These are phyloP conservation scores for Gnathonemus longibarbis DNA, from an alignment of 2,113 vertebrate species.

Conservation along the genomic window DNA sequence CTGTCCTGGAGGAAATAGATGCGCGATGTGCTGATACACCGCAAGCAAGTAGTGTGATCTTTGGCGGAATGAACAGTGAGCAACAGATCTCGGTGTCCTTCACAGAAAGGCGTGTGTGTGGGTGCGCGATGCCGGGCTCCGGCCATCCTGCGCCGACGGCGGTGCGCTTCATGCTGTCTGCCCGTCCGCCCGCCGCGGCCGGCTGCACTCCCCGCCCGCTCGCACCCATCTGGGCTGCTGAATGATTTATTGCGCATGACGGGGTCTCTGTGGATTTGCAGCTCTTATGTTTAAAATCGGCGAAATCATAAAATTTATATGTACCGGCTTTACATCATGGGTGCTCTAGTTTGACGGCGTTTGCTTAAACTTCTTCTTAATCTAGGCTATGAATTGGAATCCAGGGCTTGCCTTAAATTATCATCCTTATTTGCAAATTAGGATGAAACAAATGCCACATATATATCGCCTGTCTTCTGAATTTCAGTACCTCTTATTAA, in stretches of 20 bases:
- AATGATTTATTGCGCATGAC: conserved; percentile 20
- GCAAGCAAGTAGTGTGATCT: not conserved
- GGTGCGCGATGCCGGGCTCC: too few relatives aligned
- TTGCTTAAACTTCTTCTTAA: not conserved
- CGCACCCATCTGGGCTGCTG: not conserved
- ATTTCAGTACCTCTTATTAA: not conserved
- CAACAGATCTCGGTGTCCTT: not conserved
- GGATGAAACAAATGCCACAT: not conserved
- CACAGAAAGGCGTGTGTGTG: not conserved
- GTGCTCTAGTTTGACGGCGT: not conserved
- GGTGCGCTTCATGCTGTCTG: too few relatives aligned
- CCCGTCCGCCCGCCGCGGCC: not conserved
- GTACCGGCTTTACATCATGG: not conserved
- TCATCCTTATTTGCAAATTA: not conserved
- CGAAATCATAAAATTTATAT: not conserved
- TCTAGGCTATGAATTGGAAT: not conserved
- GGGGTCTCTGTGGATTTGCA: not conserved
- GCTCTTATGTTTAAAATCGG: not conserved
- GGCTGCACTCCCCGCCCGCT: not conserved
- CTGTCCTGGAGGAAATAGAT: not conserved
- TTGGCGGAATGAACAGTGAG: not conserved
- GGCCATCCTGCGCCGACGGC: too few relatives aligned
- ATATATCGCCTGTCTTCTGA: not conserved
- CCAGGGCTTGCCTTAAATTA: not conserved
- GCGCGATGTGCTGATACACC: not conserved